phyloP scores from a whole-genome alignment of 2,888 invertebrate species.

The Crematogaster levior region DNA sequence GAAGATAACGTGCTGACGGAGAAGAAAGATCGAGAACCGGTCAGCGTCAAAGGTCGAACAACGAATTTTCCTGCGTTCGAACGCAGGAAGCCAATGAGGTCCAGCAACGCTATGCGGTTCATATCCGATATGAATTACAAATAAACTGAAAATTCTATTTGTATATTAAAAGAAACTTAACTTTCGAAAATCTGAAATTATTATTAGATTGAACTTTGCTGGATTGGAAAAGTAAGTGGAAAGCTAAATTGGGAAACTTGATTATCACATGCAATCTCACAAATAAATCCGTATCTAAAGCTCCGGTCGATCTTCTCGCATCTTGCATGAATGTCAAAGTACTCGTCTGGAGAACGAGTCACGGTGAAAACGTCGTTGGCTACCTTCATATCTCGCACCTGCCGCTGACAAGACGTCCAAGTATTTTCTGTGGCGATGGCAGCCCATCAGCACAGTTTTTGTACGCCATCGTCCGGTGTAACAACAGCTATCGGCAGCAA shows the following conservation, averaged over 20 bases:
- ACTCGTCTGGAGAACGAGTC: constrained; percentile 63
- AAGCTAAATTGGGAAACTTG: neutral
- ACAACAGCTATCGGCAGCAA: constrained; percentile 51
- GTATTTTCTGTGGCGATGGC: constrained; percentile 66
- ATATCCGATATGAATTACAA: neutral
- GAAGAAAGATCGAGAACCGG: constrained; percentile 55
- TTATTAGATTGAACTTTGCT: neutral
- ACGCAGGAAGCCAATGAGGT: neutral
- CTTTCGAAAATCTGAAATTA: neutral
- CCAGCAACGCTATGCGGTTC: neutral
- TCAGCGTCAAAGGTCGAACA: constrained; percentile 31
- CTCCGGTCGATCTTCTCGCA: constrained; percentile 64
- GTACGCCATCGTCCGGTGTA: constrained; percentile 58
- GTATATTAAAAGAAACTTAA: neutral
- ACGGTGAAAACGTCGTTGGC: constrained; percentile 72
- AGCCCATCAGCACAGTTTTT: constrained; percentile 67
- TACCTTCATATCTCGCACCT: constrained; percentile 80
- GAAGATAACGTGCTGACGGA: constrained; percentile 59
- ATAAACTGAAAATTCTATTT: neutral
- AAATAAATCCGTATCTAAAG: no score
- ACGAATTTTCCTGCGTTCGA: constrained; percentile 54
- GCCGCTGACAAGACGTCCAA: constrained; percentile 73
- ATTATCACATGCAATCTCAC: neutral
- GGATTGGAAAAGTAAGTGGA: no score
- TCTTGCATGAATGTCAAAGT: constrained; percentile 65